Percentiles rank a stretch among this genome's conserved stretches.
Evolutionary conservation across 2,113 vertebrate genomes (phyloP).

Genomic region (Brachypteracias leptosomus): DNA sequence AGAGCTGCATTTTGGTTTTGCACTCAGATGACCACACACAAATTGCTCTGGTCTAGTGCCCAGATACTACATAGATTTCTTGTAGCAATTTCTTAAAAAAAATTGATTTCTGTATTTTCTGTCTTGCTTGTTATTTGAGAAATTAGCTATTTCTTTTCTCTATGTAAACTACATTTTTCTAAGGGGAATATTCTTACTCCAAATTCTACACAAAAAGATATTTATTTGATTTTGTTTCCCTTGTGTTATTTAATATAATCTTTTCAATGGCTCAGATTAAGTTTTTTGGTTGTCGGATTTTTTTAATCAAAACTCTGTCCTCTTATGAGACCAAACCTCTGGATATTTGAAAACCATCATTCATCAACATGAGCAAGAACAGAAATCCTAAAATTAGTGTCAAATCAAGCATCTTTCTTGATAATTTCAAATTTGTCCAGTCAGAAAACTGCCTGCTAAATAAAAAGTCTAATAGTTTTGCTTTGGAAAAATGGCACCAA

Average conservation of each 20-base stretch:
- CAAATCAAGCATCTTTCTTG: not conserved
- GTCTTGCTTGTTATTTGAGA: not conserved
- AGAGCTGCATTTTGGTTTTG: not conserved
- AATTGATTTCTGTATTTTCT: not conserved
- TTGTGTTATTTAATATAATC: not conserved
- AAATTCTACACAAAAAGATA: not conserved
- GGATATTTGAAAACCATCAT: not conserved
- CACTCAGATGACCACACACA: slow-evolving; percentile 29
- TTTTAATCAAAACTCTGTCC: not conserved
- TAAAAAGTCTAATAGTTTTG: not conserved
- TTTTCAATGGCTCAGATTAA: not conserved
- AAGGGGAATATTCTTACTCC: not conserved
- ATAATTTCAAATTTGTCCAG: not conserved
- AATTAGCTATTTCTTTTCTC: not conserved
- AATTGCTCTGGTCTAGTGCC: not conserved
- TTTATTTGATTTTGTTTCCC: not conserved
- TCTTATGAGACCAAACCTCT: not conserved
- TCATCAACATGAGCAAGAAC: not conserved
- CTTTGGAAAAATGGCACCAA: not conserved
- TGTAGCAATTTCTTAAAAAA: not conserved
- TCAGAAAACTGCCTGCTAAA: not conserved
- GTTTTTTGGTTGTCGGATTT: not conserved
- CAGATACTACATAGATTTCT: not conserved
- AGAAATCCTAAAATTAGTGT: not conserved
- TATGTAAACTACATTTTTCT: not conserved